phyloP scores from a whole-genome alignment of 2,888 invertebrate genomes.

The Euplagia quadripunctaria region DNA sequence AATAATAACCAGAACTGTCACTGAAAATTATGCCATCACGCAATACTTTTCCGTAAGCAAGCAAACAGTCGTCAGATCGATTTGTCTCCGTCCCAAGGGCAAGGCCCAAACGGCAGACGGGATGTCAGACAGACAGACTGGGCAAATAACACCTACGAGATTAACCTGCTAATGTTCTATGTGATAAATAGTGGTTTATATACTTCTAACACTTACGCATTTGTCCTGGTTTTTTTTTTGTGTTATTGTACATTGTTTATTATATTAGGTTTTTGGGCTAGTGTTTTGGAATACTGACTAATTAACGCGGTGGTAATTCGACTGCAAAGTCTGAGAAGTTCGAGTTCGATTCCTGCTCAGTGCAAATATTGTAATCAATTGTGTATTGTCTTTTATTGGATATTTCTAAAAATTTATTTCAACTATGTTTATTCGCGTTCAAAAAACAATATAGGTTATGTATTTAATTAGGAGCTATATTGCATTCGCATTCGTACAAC shows the following conservation, averaged over 20 bases:
- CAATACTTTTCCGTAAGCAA: conserved; percentile 13
- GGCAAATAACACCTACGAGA: conserved; percentile 25
- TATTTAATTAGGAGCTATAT: no score
- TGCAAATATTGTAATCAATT: no score
- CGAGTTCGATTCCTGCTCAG: no score
- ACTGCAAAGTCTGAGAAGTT: no score
- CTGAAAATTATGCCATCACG: conserved; percentile 5
- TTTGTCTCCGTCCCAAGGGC: conserved; percentile 53
- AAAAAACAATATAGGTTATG: no score
- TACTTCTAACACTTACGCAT: not conserved
- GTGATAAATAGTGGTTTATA: not conserved
- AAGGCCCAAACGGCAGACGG: conserved; percentile 48
- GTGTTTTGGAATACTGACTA: no score
- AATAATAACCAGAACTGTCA: conserved; percentile 1
- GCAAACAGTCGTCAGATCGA: conserved; percentile 43
- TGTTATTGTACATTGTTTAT: no score
- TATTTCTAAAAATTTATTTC: no score
- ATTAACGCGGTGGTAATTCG: no score
- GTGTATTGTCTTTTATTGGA: no score
- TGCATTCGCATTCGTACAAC: not conserved
- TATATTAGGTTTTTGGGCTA: no score
- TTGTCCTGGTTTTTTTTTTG: not conserved
- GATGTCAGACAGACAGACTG: conserved; percentile 52
- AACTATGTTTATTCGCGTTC: no score
- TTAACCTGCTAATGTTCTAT: conserved; percentile 24